These are phyloP conservation scores for Pandemis corylana DNA, from an alignment of 2,888 invertebrate species.

Conservation along the genomic window DNA sequence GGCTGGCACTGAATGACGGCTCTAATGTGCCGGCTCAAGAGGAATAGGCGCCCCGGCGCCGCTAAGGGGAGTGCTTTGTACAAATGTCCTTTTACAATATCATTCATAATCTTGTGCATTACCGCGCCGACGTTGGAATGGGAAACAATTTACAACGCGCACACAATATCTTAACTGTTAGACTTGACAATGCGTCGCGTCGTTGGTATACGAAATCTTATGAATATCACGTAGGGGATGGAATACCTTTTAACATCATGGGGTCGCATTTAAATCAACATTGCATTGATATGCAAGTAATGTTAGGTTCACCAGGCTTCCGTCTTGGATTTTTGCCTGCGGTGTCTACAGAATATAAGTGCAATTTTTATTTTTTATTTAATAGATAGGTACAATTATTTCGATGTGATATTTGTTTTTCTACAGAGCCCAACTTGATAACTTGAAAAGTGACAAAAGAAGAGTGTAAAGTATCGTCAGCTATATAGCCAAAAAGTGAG, in stretches of 20 bases:
- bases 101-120: slow-evolving; percentile 53
- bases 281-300: background rate
- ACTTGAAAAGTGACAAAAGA: background rate
- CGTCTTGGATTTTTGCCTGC: background rate
- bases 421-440: background rate
- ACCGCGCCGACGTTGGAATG: slow-evolving; percentile 39
- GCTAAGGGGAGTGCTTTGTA: slow-evolving; percentile 56
- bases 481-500: slow-evolving; percentile 6
- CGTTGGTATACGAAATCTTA: slow-evolving; percentile 18
- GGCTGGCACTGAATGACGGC: slow-evolving; percentile 61
- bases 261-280: background rate
- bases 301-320: background rate
- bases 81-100: slow-evolving; percentile 59
- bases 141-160: slow-evolving; percentile 37
- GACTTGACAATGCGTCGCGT: slow-evolving; percentile 33
- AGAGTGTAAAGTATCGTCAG: background rate
- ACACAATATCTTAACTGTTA: slow-evolving; percentile 30
- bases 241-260: background rate
- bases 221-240: slow-evolving; percentile 17
- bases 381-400: no score
- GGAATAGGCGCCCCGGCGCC: slow-evolving; percentile 58
- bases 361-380: no score
- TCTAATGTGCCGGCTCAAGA: slow-evolving; percentile 51
- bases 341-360: background rate
- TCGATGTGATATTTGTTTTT: background rate